Percentiles rank a stretch among this genome's conserved stretches.
These are phyloP conservation scores for Melinaea menophilus DNA, from an alignment of 2,888 invertebrate species.

Conservation along the genomic window DNA sequence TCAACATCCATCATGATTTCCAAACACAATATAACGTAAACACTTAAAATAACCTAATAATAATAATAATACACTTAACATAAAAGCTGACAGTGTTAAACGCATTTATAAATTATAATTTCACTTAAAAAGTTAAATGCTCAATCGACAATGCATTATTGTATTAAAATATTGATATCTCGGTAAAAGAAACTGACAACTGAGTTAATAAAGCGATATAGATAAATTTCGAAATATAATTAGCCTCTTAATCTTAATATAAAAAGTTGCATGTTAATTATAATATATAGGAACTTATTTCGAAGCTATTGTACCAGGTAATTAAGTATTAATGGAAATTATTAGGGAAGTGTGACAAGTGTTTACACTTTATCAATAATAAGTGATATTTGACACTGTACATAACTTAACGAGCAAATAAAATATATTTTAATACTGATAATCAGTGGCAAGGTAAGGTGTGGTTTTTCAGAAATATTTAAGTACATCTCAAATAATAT, in stretches of 20 bases:
- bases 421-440: slow-evolving; percentile 1
- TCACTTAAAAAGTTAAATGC: slow-evolving; percentile 2
- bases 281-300: slow-evolving; percentile 1
- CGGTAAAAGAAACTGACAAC: background rate
- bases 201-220: background rate
- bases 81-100: background rate
- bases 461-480: background rate
- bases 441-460: background rate
- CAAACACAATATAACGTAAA: background rate
- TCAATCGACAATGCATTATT: background rate
- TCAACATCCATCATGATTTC: background rate
- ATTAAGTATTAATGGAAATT: too few species aligned
- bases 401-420: background rate
- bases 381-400: background rate
- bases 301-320: background rate
- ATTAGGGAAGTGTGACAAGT: too few species aligned
- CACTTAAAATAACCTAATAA: background rate
- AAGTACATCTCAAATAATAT: background rate
- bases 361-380: too few species aligned
- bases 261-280: background rate
- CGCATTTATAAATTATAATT: background rate
- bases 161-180: background rate
- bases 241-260: background rate
- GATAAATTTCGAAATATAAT: background rate
- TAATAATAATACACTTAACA: background rate